These are phyloP conservation scores for Rhagoletis pomonella DNA, from an alignment of 1,140 invertebrate species.

Conservation along the genomic window DNA sequence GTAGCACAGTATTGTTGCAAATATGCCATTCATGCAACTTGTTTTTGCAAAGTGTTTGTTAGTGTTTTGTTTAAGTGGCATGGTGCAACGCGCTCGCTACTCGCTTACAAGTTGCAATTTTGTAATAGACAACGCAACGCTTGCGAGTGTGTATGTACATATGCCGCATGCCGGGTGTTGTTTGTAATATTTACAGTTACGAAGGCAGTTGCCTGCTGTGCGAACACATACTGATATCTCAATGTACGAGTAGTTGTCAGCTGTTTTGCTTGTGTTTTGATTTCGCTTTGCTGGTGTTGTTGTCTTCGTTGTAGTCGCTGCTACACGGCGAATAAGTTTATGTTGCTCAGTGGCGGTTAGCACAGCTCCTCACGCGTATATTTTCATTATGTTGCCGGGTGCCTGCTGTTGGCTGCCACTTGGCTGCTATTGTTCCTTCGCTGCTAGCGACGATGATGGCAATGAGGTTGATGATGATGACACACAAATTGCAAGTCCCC, in stretches of 20 bases:
- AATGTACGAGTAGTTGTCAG: neutral
- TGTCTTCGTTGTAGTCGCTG: neutral
- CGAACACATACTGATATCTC: constrained; percentile 17
- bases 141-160: neutral
- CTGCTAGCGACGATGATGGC: neutral
- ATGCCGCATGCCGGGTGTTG: neutral
- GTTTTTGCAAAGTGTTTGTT: constrained; percentile 31
- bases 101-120: constrained; percentile 41
- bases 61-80: constrained; percentile 42
- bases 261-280: constrained; percentile 39
- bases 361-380: constrained; percentile 6
- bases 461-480: constrained; percentile 14
- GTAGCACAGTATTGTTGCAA: too few species aligned
- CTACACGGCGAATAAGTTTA: too few species aligned
- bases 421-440: neutral
- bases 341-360: constrained; percentile 18
- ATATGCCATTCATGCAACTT: neutral
- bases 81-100: neutral
- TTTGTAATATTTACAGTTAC: constrained; percentile 20
- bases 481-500: constrained; percentile 45
- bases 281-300: neutral
- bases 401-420: neutral
- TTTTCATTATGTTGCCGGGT: constrained; percentile 33
- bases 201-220: constrained; percentile 50
- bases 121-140: neutral